These are phyloP conservation scores for Drosophila demipolita DNA, from an alignment of 2,888 invertebrate genomes.

Conservation along the genomic window DNA sequence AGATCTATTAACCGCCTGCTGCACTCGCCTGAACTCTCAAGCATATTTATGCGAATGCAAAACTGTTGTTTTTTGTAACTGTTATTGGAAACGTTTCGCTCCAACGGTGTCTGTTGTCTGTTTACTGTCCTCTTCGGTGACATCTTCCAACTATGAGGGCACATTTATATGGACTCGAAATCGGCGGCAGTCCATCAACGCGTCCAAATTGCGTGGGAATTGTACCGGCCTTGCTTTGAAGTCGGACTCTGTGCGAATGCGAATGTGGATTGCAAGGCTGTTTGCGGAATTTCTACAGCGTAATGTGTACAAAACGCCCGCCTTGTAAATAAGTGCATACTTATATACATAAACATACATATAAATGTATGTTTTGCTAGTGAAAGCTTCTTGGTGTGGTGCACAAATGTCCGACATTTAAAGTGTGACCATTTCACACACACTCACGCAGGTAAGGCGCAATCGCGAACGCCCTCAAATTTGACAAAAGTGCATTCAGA, in stretches of 20 bases:
- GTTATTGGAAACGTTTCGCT: slow-evolving; percentile 32
- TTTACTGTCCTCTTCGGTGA: too few species aligned
- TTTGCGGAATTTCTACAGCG: slow-evolving; percentile 62
- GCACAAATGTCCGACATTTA: too few species aligned
- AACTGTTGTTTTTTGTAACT: slow-evolving; percentile 45
- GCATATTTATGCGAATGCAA: slow-evolving; percentile 54
- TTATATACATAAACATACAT: too few species aligned
- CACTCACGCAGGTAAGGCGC: too few species aligned
- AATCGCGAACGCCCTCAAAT: too few species aligned
- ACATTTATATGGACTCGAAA: not conserved
- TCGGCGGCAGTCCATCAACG: slow-evolving; percentile 63
- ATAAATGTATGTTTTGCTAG: slow-evolving; percentile 1
- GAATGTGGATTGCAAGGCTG: slow-evolving; percentile 39
- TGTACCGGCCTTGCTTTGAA: slow-evolving; percentile 64
- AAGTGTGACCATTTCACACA: too few species aligned
- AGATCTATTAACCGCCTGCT: slow-evolving; percentile 2
- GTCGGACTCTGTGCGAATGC: too few species aligned
- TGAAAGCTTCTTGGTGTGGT: not conserved
- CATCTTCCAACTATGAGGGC: slow-evolving; percentile 6
- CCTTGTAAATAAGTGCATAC: not conserved
- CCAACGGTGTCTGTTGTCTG: slow-evolving; percentile 8
- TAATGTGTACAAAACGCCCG: slow-evolving; percentile 22
- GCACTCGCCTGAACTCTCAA: not conserved
- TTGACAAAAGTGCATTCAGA: too few species aligned
- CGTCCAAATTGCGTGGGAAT: slow-evolving; percentile 65